Conservation (phyloP, 2,797 vertebrate species). For the Bradypodion pumilum region DNA sequence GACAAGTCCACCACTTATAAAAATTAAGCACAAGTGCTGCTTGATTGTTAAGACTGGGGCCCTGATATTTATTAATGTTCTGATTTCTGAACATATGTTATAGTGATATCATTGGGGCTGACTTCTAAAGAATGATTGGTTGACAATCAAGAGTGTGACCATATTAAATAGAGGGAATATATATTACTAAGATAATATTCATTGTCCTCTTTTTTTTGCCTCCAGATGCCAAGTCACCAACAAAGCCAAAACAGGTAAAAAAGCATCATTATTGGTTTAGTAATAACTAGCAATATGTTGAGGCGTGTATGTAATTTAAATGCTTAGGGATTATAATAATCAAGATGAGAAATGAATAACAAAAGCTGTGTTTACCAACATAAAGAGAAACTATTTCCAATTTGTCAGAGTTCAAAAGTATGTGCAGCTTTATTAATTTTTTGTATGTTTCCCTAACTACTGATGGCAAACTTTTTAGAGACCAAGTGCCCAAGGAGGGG, state of each 20-base stretch:
- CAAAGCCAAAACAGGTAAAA: conserved; percentile 86
- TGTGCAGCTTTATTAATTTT: not conserved
- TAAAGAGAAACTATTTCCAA: not conserved
- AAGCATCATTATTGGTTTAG: not conserved
- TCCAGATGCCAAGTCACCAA: conserved; percentile 82
- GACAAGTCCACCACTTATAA: not conserved
- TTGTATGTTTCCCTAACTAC: not conserved
- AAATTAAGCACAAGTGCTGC: not conserved
- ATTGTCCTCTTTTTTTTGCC: conserved; percentile 34
- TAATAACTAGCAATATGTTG: not conserved
- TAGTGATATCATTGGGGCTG: not conserved
- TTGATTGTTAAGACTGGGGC: not conserved
- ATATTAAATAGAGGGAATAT: not conserved
- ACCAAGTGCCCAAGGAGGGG: no score
- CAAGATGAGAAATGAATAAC: no score
- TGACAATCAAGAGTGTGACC: fast-evolving
- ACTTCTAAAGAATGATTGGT: not conserved
- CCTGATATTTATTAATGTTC: not conserved
- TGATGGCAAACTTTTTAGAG: no score
- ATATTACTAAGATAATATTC: conserved; percentile 2
- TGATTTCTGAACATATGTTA: not conserved
- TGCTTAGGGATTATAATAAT: not conserved
- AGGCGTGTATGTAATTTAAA: not conserved
- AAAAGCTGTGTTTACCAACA: no score
- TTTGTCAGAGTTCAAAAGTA: not conserved